Base-by-base conservation (phyloP, 2,113 vertebrate species). In the Damaliscus lunatus region DNA sequence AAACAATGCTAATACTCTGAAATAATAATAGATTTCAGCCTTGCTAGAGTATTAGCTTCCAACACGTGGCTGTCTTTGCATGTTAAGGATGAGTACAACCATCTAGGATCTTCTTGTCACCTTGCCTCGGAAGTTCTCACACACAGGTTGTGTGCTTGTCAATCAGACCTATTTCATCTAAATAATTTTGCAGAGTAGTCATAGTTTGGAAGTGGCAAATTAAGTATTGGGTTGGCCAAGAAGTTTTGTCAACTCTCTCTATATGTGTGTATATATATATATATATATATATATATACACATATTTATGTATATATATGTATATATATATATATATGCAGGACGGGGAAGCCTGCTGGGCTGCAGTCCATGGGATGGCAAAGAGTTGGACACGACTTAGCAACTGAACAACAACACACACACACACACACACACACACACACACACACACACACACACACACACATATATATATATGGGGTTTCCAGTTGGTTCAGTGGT, bases 1-100 rank as follows among this genome's bases (percentile, higher is more conserved):
- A 96, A 98, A 96, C 95, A 98, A 96, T 88, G 97, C 96, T 98
- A 98, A 98, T 98, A 97, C 94, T 97, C 97, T 85, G 97, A 98
- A 97, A 98, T 98, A 98, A 98, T 98, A 95, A 98, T 60, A 98
- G 95, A 98, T 88, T 94, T 95, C 96, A 94, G 91, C 53, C 91
- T 94, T 91, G 91, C 92, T 94, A 36, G 82, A 97, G 97, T 98
- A 97, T 98, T 97, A 97, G 96, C 78, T 96, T 97, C 96, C 90
- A 93, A 88, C 57, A 64, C 11, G 57, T 53, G 67, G 77, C 97
- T 97, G 43, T 62, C 92, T 97, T 97, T 91, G 89, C 97, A 96
- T 97, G 89, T 94, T 96, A 94, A 98, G 94, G 98, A 98, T 94
- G 96, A 97, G 96, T 93, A 92, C 86, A 91, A 25, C n/a, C n/a